Base-by-base conservation (phyloP, 2,113 vertebrate species). In the Antechinus flavipes region DNA sequence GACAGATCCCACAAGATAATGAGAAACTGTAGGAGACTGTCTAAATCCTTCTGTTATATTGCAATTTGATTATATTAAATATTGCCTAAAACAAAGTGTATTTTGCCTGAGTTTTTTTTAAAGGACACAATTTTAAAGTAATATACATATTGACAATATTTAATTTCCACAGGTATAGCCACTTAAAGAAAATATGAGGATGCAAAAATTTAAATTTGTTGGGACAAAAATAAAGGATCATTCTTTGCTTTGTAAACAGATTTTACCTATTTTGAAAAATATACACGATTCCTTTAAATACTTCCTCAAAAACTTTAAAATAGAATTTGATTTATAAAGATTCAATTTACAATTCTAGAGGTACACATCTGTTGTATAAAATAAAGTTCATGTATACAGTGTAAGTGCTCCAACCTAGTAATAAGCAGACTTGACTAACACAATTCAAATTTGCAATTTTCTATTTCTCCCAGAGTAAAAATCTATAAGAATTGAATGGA, bases 281-380 rank as follows among this genome's bases (percentile, higher is more conserved):
- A 84, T 84, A 6, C n/a, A 42, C 5, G 14, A 16, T 42, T 76
- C 35, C 68, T 76, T 76, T 42, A 76, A 76, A 42, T 76, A 19
- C 94, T 26, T 92, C 4, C 30, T 56, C 9, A 24, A 56, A 93
- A 24, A 96, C 55, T 54, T 94, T 93, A 49, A 96, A 93, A 92
- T 84, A 26, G 0, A 97, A 94, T 92, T 92, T 94, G 11, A 91
- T 54, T 95, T 61, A 23, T 96, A 92, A 94, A 96, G 90, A 61
- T 24, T 49, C 8, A 89, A 92, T 97, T 2, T 0, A 93, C 30
- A 58, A 56, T 24, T 92, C 6, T 93, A 91, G 0, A 58, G 53
- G 16, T 56, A 52, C 76, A 92, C 96, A 94, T 6, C 16, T 93
- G 8, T 2, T 53, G 0, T 92, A 90, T 1, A 2, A 92, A 12